Base-by-base conservation (phyloP, 2,888 invertebrate species). In the Mesorhabditis spiculigera region DNA sequence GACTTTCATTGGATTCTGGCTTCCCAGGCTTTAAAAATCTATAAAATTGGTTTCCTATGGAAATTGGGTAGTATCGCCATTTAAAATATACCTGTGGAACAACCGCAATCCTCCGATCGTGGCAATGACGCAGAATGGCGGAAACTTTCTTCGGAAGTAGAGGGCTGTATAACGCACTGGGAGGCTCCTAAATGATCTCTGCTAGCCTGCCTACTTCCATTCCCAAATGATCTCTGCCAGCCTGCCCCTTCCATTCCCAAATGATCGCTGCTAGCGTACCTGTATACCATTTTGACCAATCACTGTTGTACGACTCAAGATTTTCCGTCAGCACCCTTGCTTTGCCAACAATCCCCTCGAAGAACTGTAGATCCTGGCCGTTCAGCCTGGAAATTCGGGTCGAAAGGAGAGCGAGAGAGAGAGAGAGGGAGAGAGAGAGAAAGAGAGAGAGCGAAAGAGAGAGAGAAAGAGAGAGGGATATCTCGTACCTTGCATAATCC, bases 61-160 rank as follows among this genome's bases (percentile, higher is more conserved):
- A n/a, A 28, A 1, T 28, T 28, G 28, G 1, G n/a, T n/a, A n/a
- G n/a, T 28, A 28, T 28, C 3, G n/a, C n/a, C 28, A 28, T 28
- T 28, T 28, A 1, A 28, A 28, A 3, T 3, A 1, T 65, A 72
- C 87, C 78, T 88, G 89, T 0, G 97, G 95, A 84, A 94, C 94
- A 16, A 98, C 92, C 0, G 97, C 96, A 68, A 98, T 87, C 43
- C 89, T 90, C 69, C 91, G 90, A 4, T 91, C 89, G 86, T 93
- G 91, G 87, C 97, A 97, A 86, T 93, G 92, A 69, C 90, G 88
- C 73, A 98, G 87, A 72, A 98, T 92, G 77, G 90, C 89, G 0
- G 95, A 93, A 0, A 97, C 91, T 88, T n/a, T 98, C 93, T 74
- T 91, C 90, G 0, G 94, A 92, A 5, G 90, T 91, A 85, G 91